phyloP scores from a whole-genome alignment of 2,797 vertebrate genomes.

The Chelonia mydas region DNA sequence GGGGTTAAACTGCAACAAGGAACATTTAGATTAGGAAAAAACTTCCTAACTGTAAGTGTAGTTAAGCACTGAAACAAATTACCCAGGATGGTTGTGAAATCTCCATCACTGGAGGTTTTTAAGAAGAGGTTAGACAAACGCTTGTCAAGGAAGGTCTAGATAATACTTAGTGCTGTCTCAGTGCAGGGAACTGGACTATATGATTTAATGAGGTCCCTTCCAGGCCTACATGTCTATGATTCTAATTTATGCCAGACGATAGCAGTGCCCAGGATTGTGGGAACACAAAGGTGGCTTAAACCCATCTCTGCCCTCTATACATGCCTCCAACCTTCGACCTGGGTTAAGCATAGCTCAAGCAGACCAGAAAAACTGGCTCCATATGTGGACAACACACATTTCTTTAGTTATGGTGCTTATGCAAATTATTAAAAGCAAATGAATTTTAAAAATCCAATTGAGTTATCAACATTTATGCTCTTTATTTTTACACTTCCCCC shows the following conservation, averaged over 20 bases:
- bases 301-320: not conserved
- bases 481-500: not conserved
- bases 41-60: not conserved
- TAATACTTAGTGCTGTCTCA: not conserved
- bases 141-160: not conserved
- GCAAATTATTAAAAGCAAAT: slow-evolving; percentile 47
- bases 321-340: slow-evolving; percentile 27
- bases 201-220: not conserved
- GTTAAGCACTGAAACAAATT: not conserved
- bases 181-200: not conserved
- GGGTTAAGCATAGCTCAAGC: slow-evolving; percentile 42
- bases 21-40: not conserved
- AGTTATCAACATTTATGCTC: not conserved
- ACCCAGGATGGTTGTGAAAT: not conserved
- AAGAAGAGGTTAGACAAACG: not conserved
- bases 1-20: not conserved
- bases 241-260: not conserved
- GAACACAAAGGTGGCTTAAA: not conserved
- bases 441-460: slow-evolving; percentile 9
- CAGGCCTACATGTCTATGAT: not conserved
- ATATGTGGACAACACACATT: slow-evolving; percentile 49
- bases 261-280: too few relatives aligned
- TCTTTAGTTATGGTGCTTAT: not conserved
- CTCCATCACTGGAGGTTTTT: not conserved
- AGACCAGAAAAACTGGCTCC: slow-evolving; percentile 44